Base-by-base conservation (phyloP, 2,888 invertebrate species). In the Drosophila pseudotakahashii region DNA sequence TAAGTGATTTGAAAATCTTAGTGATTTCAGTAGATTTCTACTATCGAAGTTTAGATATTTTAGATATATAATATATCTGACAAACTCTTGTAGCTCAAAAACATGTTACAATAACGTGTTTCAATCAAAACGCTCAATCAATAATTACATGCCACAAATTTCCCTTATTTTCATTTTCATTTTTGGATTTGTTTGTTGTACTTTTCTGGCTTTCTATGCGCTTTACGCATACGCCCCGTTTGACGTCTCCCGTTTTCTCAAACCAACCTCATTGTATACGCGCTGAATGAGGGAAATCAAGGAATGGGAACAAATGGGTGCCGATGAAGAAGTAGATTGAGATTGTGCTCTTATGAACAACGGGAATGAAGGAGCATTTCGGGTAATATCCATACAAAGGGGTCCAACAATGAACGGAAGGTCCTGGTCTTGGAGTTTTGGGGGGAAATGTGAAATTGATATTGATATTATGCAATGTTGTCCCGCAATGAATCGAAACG, bases 201-300 rank as follows among this genome's bases (percentile, higher is more conserved):
- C 10, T 1, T 14, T 14, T 26, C 14, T 37, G 66, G 39, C 37
- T 26, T 47, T 57, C 36, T 61, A 36, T 63, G 34, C 39, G 23
- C 32, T 52, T 76, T 76, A 76, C 81, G 63, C 69, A 78, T 81
- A 69, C 62, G 78, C 44, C 63, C 44, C 37, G 58, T 78, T 78
- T 64, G 59, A 42, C 54, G 45, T 34, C 37, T 47, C 42, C 39
- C 48, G 13, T 36, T 47, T 44, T 32, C 39, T 10, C 60, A 39
- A 39, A 44, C 10, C 16, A 34, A n/a, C 51, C 30, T 5, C 37
- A 39, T 52, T 66, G 66, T 47, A 34, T 11, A 34, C 11, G 4
- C n/a, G 36, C 51, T 34, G 26, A 34, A 44, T 42, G 54, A 32
- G 13, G 13, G 36, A 37, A 55, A 37, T 34, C 10, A 13, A 16